Conservation (phyloP, 2,797 vertebrate genomes). For the Glossophaga mutica region DNA sequence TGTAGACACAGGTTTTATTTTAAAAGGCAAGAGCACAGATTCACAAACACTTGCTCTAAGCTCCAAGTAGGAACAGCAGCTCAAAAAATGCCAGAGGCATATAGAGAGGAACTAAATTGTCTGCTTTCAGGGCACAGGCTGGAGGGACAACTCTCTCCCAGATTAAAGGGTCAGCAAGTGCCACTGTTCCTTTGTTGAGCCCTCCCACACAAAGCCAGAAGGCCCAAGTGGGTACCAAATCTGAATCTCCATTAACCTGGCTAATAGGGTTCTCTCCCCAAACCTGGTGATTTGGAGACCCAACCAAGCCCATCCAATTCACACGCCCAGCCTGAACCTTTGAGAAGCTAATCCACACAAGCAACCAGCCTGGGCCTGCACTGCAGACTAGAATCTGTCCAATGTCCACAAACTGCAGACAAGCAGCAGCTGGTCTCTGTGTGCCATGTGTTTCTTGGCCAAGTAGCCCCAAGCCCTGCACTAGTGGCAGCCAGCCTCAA, state of each 20-base stretch:
- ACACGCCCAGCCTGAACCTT: not conserved
- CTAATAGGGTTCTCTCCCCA: not conserved
- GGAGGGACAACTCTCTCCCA: too few relatives aligned
- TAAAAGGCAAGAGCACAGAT: not conserved
- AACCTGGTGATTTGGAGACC: not conserved
- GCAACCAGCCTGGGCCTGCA: not conserved
- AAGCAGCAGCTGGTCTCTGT: not conserved
- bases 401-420: not conserved
- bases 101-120: too few relatives aligned
- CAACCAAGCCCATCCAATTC: not conserved
- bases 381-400: not conserved
- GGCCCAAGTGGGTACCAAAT: not conserved
- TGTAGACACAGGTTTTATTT: not conserved
- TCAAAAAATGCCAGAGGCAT: not conserved
- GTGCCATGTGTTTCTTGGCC: not conserved
- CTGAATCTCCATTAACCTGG: not conserved
- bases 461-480: not conserved
- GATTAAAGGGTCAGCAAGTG: too few relatives aligned
- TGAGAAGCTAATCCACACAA: not conserved
- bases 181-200: too few relatives aligned
- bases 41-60: not conserved
- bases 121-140: too few relatives aligned
- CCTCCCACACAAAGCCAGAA: not conserved
- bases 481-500: not conserved
- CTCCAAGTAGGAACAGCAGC: not conserved